Conservation (phyloP, 2,888 invertebrate genomes). For the Limenitis arthemis region DNA sequence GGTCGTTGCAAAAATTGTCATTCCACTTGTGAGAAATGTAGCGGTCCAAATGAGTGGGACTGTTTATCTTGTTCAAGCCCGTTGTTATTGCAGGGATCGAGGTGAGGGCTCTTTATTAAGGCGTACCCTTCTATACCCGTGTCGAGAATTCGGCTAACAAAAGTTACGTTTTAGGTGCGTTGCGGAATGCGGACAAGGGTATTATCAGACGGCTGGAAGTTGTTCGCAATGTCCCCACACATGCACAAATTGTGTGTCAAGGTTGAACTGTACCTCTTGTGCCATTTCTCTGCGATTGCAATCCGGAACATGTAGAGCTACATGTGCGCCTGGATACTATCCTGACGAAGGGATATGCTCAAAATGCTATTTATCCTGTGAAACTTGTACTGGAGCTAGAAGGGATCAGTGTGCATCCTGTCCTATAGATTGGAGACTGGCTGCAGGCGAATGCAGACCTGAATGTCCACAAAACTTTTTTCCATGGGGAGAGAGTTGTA, state of each 20-base stretch:
- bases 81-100: conserved; percentile 78
- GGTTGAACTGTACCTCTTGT: conserved; percentile 86
- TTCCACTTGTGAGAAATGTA: conserved; percentile 87
- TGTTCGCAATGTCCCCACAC: conserved; percentile 87
- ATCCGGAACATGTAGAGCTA: conserved; percentile 85
- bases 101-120: conserved; percentile 42
- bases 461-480: conserved; percentile 90
- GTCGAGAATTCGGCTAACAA: conserved; percentile 23
- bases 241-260: conserved; percentile 82
- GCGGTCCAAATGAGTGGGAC: conserved; percentile 82
- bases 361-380: conserved; percentile 87
- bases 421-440: conserved; percentile 84
- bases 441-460: conserved; percentile 87
- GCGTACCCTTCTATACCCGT: conserved; percentile 28
- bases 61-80: conserved; percentile 85
- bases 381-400: conserved; percentile 87
- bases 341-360: conserved; percentile 88
- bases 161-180: conserved; percentile 73
- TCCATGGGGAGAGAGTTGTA: conserved; percentile 86
- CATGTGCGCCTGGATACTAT: conserved; percentile 86
- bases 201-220: conserved; percentile 79
- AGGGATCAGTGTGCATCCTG: conserved; percentile 89
- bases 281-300: conserved; percentile 83
- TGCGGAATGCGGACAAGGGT: conserved; percentile 83
- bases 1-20: conserved; percentile 87